phyloP scores from a whole-genome alignment of 2,113 vertebrate genomes.

The Psittacula cyanocephala region DNA sequence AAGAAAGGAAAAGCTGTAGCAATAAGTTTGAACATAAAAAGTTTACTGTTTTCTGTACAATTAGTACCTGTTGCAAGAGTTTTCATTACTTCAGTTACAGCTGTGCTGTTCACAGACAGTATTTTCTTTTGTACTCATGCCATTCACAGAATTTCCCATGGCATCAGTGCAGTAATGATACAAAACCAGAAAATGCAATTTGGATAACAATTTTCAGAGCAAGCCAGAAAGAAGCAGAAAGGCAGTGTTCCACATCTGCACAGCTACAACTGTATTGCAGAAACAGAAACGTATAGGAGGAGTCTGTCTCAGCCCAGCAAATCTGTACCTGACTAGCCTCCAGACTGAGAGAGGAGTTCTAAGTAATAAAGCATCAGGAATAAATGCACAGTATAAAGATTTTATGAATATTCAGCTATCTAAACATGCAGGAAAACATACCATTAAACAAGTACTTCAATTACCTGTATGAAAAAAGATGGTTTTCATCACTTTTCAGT shows the following conservation, averaged over 20 bases:
- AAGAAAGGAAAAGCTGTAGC: neutral
- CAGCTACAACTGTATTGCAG: neutral
- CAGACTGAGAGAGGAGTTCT: neutral
- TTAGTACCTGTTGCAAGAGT: neutral
- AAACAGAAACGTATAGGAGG: neutral
- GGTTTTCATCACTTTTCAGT: neutral
- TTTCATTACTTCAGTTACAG: neutral
- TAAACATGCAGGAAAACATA: neutral
- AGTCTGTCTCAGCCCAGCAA: neutral
- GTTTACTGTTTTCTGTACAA: neutral
- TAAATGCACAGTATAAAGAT: neutral
- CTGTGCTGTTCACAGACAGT: neutral
- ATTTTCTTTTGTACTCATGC: neutral
- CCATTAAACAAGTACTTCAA: neutral
- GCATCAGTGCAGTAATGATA: neutral
- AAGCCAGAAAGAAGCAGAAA: neutral
- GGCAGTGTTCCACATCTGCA: neutral
- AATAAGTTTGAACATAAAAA: neutral
- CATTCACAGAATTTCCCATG: neutral
- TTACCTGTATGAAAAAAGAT: neutral
- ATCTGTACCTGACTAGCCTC: neutral
- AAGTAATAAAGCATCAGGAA: neutral
- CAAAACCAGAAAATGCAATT: neutral
- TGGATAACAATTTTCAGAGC: neutral
- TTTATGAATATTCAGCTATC: neutral